Evolutionary conservation across 2,888 invertebrate genomes (phyloP).

Genomic region (Parasteatoda lunata): DNA sequence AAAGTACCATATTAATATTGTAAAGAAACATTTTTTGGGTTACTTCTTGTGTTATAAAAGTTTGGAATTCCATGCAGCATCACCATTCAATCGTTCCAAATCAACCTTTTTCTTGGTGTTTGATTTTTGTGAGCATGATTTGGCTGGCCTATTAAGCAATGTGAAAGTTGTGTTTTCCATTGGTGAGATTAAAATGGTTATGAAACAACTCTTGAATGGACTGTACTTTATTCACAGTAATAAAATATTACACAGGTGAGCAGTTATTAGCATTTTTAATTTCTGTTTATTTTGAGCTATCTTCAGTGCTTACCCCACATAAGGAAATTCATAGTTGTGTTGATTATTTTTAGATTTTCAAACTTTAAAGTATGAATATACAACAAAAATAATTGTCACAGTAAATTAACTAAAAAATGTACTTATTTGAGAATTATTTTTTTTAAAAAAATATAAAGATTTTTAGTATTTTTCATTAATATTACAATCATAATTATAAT

Average conservation of each 20-base stretch:
- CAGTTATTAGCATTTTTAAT: not conserved
- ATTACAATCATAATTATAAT: too few relatives aligned
- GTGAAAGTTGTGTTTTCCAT: constrained; percentile 95
- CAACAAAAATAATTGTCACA: too few relatives aligned
- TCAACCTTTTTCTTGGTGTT: constrained; percentile 97
- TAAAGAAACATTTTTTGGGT: too few relatives aligned
- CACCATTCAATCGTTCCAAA: constrained; percentile 81
- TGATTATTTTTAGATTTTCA: too few relatives aligned
- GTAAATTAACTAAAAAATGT: too few relatives aligned
- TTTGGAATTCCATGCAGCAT: constrained; percentile 21
- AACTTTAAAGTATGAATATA: too few relatives aligned
- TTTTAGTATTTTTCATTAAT: too few relatives aligned
- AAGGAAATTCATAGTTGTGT: too few relatives aligned
- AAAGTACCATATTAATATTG: too few relatives aligned
- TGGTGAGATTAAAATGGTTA: constrained; percentile 92
- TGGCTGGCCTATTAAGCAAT: constrained; percentile 95
- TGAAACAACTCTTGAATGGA: constrained; percentile 89
- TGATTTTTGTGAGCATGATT: constrained; percentile 98
- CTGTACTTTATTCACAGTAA: constrained; percentile 97
- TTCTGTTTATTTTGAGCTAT: not conserved
- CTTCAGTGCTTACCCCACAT: too few relatives aligned
- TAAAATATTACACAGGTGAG: constrained; percentile 78
- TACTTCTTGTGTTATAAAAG: not conserved
- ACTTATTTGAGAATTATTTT: too few relatives aligned
- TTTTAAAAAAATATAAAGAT: too few relatives aligned